phyloP scores from a whole-genome alignment of 1,140 invertebrate genomes.

The Drosophila simulans region DNA sequence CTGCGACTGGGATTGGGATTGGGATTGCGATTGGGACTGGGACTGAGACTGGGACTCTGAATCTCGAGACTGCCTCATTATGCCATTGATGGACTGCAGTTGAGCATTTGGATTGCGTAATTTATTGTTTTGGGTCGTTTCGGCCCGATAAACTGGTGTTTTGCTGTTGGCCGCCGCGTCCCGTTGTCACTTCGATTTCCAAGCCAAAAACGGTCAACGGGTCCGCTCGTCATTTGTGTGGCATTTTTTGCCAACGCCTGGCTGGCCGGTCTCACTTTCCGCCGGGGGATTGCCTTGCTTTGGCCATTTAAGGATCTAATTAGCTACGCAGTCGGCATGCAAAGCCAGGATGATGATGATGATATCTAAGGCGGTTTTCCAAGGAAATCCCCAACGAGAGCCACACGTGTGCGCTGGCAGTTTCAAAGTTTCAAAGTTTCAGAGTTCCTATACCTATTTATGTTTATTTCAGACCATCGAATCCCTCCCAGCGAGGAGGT shows the following conservation, averaged over 20 bases:
- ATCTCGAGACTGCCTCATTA: conserved; percentile 73
- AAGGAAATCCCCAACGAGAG: conserved; percentile 11
- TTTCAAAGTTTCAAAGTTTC: no score
- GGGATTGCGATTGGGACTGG: conserved; percentile 17
- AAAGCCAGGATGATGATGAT: conserved; percentile 42
- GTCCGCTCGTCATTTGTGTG: conserved; percentile 41
- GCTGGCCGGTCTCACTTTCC: conserved; percentile 68
- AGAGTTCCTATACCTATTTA: neutral
- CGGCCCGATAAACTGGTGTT: conserved; percentile 81
- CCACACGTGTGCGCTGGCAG: conserved; percentile 17
- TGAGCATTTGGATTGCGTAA: conserved; percentile 84
- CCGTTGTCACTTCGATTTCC: conserved; percentile 9
- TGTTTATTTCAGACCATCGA: conserved; percentile 4
- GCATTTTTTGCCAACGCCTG: conserved; percentile 79
- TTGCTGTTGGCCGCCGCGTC: conserved; percentile 38
- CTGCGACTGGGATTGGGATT: conserved; percentile 14
- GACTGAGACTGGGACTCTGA: conserved; percentile 30
- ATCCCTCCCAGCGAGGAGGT: conserved; percentile 63
- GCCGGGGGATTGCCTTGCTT: conserved; percentile 50
- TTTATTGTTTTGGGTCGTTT: conserved; percentile 80
- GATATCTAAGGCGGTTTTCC: conserved; percentile 19
- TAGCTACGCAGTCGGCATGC: conserved; percentile 77
- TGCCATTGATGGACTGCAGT: conserved; percentile 84
- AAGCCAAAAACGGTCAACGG: conserved; percentile 71
- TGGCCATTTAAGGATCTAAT: conserved; percentile 74